Conservation (phyloP, 2,113 vertebrate species). For the Dromas ardeola region DNA sequence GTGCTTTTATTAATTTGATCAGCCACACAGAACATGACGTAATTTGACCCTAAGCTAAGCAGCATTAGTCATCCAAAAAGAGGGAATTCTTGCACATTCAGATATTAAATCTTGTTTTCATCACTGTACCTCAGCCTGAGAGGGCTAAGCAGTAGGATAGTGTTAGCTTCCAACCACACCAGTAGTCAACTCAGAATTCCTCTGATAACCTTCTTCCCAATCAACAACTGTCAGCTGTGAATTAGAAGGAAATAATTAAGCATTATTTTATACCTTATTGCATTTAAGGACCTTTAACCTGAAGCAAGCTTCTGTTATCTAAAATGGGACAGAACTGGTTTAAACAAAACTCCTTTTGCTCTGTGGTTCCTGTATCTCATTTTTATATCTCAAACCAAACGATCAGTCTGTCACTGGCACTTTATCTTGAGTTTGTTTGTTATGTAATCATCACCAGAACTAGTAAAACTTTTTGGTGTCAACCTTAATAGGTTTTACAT, state of each 20-base stretch:
- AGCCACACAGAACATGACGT: background rate
- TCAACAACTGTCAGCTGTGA: background rate
- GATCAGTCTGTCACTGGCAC: background rate
- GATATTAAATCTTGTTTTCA: background rate
- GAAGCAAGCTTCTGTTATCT: background rate
- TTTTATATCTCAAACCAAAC: background rate
- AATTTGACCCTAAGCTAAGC: background rate
- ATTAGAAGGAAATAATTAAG: background rate
- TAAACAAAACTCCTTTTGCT: background rate
- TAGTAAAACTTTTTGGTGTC: background rate
- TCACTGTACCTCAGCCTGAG: background rate
- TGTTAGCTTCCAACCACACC: background rate
- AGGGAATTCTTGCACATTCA: background rate
- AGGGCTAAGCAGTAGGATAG: background rate
- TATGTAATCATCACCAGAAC: background rate
- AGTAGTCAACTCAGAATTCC: background rate
- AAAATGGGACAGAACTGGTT: background rate
- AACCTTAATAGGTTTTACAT: background rate
- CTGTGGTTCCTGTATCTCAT: background rate
- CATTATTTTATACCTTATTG: background rate
- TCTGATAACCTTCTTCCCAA: background rate
- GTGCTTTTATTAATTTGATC: background rate
- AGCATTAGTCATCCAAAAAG: background rate
- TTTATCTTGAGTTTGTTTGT: background rate
- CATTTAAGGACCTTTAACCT: constrained; percentile 7